Base-by-base conservation (phyloP, 2,113 vertebrate species). In the Fregetta grallaria region DNA sequence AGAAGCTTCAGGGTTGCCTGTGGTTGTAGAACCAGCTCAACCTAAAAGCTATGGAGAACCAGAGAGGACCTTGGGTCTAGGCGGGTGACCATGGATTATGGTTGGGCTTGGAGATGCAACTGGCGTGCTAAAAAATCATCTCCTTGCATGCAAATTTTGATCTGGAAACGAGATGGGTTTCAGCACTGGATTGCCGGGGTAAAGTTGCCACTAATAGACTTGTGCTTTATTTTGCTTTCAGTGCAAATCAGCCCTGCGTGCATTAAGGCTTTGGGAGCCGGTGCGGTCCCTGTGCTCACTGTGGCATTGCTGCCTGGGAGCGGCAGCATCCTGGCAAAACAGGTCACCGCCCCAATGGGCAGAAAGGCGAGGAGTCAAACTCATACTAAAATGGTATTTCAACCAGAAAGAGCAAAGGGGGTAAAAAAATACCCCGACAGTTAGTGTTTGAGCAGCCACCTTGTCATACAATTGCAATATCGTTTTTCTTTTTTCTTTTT, bases 231-330 rank as follows among this genome's bases (percentile, higher is more conserved):
- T 94, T 58, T 58, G 9, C 36, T 76, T 53, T 77, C 2, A 5
- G 47, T 74, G 58, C 59, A 49, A 26, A 66, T 52, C 63, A 76
- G 10, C 55, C 32, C 40, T 0, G 0, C 4, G 12, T 63, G 13
- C 58, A 59, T 71, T 58, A 32, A 61, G 75, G 66, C 47, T 72
- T 68, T 0, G 0, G 77, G 66, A 92, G 50, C 76, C 2, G 1
- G 23, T 15, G 34, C 3, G 4, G n/a, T 59, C 61, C 15, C 34
- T 0, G 1, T 18, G 1, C 9, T 61, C 56, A 8, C 63, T 17
- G 7, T 1, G 8, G 38, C 62, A 26, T 67, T 11, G 0, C 66
- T 56, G 18, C 34, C 58, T 0, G 0, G 10, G 4, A 3, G 66
- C 67, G 11, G 8, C 50, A 26, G n/a, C 7, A 11, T 97, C 90